phyloP scores from a whole-genome alignment of 2,888 invertebrate species.

The Myopa testacea region DNA sequence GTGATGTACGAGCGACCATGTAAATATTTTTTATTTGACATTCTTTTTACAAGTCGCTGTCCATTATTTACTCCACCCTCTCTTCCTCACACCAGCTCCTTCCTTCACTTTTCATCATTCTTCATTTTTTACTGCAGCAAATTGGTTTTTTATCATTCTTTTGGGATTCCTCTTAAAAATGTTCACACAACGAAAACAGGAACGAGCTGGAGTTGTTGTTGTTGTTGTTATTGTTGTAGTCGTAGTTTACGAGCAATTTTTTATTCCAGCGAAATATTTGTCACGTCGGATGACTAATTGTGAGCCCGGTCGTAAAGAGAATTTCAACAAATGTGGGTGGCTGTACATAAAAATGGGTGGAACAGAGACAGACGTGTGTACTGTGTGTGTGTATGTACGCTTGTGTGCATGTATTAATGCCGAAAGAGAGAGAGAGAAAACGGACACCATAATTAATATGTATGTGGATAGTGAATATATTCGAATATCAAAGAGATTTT shows the following conservation, averaged over 20 bases:
- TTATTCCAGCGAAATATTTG: background rate
- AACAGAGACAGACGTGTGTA: no score
- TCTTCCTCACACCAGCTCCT: no score
- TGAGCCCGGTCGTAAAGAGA: background rate
- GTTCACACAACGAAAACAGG: background rate
- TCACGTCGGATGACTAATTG: constrained; percentile 6
- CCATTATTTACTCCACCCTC: no score
- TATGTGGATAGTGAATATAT: no score
- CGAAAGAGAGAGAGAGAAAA: no score
- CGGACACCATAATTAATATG: no score
- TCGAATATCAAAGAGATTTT: no score
- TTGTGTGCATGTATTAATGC: background rate
- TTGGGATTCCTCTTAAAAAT: background rate
- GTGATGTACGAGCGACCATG: no score
- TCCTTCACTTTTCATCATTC: background rate
- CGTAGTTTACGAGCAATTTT: background rate
- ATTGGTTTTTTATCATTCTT: background rate
- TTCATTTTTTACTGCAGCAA: background rate
- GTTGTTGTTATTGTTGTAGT: no score
- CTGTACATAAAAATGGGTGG: background rate
- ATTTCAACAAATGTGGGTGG: background rate
- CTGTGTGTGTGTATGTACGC: background rate
- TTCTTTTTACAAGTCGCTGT: no score
- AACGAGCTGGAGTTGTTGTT: no score
- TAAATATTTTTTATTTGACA: no score